These are phyloP conservation scores for Cyphomyrus plagiostoma DNA, from an alignment of 2,113 vertebrate species.

Conservation along the genomic window DNA sequence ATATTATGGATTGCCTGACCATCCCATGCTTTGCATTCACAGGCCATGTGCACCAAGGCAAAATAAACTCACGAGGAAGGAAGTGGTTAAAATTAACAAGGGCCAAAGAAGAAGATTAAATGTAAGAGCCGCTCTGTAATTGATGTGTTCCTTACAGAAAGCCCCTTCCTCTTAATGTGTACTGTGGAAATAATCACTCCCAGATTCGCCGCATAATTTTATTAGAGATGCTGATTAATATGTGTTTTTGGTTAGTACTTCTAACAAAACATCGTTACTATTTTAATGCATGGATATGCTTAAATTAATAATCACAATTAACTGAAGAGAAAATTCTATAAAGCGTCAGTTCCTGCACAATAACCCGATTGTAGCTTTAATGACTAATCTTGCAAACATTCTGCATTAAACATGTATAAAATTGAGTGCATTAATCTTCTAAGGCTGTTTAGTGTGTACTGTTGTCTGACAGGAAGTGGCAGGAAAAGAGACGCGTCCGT, in stretches of 20 bases:
- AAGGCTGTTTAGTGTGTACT: constrained; percentile 12
- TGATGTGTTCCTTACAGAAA: constrained; percentile 58
- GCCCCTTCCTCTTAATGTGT: constrained; percentile 45
- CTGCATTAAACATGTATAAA: background rate
- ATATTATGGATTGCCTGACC: constrained; percentile 64
- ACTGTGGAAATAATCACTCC: constrained; percentile 64
- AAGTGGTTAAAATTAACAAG: constrained; percentile 77
- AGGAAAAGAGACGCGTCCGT: background rate
- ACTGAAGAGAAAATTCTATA: background rate
- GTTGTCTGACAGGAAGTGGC: background rate
- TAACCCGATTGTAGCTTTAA: background rate
- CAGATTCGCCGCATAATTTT: constrained; percentile 59
- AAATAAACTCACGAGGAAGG: constrained; percentile 84
- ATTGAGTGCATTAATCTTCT: constrained; percentile 12
- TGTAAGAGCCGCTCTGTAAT: constrained; percentile 62
- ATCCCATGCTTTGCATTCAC: constrained; percentile 58
- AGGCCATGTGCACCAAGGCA: constrained; percentile 79
- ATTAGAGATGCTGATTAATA: constrained; percentile 60
- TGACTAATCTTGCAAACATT: constrained; percentile 13
- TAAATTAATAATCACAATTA: constrained; percentile 46
- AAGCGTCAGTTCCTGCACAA: background rate
- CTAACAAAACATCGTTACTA: constrained; percentile 53
- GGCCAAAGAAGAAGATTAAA: constrained; percentile 68
- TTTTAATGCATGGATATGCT: constrained; percentile 28
- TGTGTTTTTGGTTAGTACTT: constrained; percentile 66